Evolutionary conservation across 2,797 vertebrate genomes (phyloP).

Genomic region (Eupleurogrammus muticus): DNA sequence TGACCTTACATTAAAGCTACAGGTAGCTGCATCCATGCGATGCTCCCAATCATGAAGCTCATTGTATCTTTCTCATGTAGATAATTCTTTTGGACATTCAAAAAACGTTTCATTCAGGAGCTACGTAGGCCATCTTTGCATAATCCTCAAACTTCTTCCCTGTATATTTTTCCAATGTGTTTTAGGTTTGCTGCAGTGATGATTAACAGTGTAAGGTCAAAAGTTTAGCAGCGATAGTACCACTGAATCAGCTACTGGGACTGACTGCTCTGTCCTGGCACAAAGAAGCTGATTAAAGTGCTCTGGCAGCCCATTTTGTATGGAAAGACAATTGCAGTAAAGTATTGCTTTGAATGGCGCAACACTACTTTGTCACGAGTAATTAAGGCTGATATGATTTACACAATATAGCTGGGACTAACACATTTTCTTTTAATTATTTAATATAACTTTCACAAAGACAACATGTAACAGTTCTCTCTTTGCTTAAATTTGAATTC

Average conservation of each 20-base stretch:
- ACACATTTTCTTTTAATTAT: background rate
- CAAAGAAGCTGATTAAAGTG: slow-evolving; percentile 24
- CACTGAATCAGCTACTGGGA: slow-evolving; percentile 14
- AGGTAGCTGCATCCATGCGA: background rate
- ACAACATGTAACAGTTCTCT: too few species aligned
- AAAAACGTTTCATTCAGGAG: background rate
- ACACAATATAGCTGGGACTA: too few species aligned
- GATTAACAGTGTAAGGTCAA: background rate
- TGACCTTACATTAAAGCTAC: background rate
- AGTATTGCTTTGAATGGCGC: slow-evolving; percentile 17
- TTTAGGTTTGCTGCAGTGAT: background rate
- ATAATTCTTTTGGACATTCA: background rate
- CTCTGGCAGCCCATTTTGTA: slow-evolving; percentile 12
- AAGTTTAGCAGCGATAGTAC: background rate
- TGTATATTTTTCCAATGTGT: background rate
- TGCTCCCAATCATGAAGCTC: background rate
- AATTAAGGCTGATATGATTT: background rate
- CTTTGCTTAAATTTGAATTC: background rate
- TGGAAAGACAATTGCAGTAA: slow-evolving; percentile 15
- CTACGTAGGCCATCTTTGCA: background rate
- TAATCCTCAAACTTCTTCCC: background rate
- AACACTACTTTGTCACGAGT: slow-evolving; percentile 2
- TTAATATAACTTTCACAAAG: background rate
- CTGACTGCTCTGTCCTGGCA: slow-evolving; percentile 34
- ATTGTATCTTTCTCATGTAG: background rate